Base-by-base conservation (phyloP, 2,113 vertebrate species). In the Urocolius indicus region DNA sequence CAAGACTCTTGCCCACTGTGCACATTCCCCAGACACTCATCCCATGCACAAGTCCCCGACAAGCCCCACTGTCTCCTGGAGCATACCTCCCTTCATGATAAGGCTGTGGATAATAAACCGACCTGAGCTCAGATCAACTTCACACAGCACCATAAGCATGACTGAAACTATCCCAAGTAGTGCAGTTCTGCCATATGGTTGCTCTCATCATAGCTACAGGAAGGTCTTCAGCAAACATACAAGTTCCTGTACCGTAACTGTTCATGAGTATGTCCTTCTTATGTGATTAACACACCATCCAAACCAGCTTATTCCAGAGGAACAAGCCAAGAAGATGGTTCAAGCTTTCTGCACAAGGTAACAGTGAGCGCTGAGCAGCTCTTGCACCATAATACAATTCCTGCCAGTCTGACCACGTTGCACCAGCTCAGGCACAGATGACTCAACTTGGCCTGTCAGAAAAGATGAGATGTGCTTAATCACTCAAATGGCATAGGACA, bases 31-130 rank as follows among this genome's bases (percentile, higher is more conserved):
- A 49, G 57, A 30, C 6, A 6, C 34, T n/a, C 30, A 23, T 32
- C n/a, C 22, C 30, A 18, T 0, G 14, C 57, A 26, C 22, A 29
- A 32, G 45, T 16, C 45, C 16, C 22, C 0, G 0, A 9, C 0
- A 2, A 84, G 34, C 11, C 13, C 45, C 1, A 0, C 24, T 52
- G 13, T 18, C 29, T 90, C 38, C 24, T 30, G 51, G 24, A 57
- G 18, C 0, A 0, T 9, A 18, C 38, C 22, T 57, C 29, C 20
- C 38, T 26, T 61, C 65, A 11, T 2, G 24, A n/a, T 43, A 52
- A 74, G 30, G 26, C 49, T 76, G 38, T 5, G 34, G 57, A 63
- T 71, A 23, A 12, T 0, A 58, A 17, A 19, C 7, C 75, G 58
- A 54, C 12, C n/a, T 43, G 17, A 52, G 20, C 43, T 68, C 23